A percentile compares a stretch with the other conserved stretches of the same genome.
Conservation (phyloP, 2,797 vertebrate genomes). For the Oryzias dopingdopingensis region DNA sequence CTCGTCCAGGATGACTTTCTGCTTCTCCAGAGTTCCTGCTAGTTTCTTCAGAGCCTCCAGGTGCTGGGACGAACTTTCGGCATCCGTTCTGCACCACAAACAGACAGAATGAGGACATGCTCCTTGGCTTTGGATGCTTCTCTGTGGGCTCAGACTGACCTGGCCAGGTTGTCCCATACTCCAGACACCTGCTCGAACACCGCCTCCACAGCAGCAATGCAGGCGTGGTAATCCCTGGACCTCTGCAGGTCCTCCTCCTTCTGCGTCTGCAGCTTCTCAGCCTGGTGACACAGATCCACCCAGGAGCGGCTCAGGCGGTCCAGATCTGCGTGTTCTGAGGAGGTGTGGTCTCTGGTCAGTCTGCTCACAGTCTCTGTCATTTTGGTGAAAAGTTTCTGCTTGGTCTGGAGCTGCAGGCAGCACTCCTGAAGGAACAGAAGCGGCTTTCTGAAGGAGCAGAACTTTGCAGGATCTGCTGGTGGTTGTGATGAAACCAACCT, state of each 20-base stretch:
- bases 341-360: conserved; percentile 80
- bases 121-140: too few relatives aligned
- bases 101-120: not conserved
- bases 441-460: conserved; percentile 28
- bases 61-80: conserved; percentile 90
- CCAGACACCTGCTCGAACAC: conserved; percentile 92
- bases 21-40: conserved; percentile 81
- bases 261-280: conserved; percentile 81
- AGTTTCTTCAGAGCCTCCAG: conserved; percentile 89
- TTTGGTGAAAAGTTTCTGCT: conserved; percentile 81
- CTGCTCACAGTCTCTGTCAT: conserved; percentile 85
- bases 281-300: conserved; percentile 88
- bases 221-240: conserved; percentile 85
- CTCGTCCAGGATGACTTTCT: conserved; percentile 84
- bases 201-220: conserved; percentile 83
- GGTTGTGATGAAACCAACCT: conserved; percentile 72
- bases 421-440: conserved; percentile 79
- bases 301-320: conserved; percentile 85
- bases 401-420: conserved; percentile 85
- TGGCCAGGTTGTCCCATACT: conserved; percentile 95
- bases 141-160: conserved; percentile 68
- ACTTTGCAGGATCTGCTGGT: not conserved
- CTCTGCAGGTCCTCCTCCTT: conserved; percentile 89
- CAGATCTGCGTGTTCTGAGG: conserved; percentile 88
- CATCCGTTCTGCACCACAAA: conserved; percentile 83